Conservation (phyloP, 1,140 invertebrate species). For the Drosophila miranda region DNA sequence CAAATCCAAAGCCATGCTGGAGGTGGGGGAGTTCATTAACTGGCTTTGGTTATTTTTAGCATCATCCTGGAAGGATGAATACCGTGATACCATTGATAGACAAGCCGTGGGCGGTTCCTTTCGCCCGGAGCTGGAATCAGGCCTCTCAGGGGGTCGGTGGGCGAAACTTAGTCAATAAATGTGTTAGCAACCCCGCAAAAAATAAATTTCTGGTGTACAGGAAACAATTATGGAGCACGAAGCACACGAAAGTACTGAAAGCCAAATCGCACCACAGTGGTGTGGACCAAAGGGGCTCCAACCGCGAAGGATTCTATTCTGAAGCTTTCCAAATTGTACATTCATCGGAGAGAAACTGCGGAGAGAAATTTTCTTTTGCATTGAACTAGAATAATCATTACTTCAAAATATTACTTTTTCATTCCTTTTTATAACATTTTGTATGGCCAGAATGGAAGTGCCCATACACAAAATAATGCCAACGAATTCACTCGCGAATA, state of each 20-base stretch:
- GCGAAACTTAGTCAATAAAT: constrained; percentile 34
- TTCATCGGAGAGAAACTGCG: too few species aligned
- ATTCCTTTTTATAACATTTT: too few species aligned
- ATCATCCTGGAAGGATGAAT: constrained; percentile 13
- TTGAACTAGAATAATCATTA: too few species aligned
- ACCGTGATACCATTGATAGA: constrained; percentile 22
- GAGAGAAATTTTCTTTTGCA: too few species aligned
- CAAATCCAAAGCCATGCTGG: not conserved
- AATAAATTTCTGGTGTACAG: constrained; percentile 33
- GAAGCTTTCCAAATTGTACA: too few species aligned
- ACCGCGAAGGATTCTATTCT: too few species aligned
- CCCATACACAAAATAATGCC: too few species aligned
- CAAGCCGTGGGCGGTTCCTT: constrained; percentile 16
- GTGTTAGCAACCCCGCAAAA: constrained; percentile 24
- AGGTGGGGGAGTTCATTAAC: constrained; percentile 12
- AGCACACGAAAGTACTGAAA: constrained; percentile 26
- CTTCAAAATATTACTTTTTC: too few species aligned
- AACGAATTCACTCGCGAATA: too few species aligned
- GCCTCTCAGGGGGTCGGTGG: constrained; percentile 12
- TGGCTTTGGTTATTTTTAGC: constrained; percentile 28
- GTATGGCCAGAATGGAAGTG: too few species aligned
- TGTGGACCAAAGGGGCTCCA: not conserved
- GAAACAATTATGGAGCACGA: constrained; percentile 49
- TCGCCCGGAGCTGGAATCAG: constrained; percentile 8
- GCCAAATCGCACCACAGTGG: not conserved